Conservation (phyloP, 2,797 vertebrate species). For the Falco concolor region DNA sequence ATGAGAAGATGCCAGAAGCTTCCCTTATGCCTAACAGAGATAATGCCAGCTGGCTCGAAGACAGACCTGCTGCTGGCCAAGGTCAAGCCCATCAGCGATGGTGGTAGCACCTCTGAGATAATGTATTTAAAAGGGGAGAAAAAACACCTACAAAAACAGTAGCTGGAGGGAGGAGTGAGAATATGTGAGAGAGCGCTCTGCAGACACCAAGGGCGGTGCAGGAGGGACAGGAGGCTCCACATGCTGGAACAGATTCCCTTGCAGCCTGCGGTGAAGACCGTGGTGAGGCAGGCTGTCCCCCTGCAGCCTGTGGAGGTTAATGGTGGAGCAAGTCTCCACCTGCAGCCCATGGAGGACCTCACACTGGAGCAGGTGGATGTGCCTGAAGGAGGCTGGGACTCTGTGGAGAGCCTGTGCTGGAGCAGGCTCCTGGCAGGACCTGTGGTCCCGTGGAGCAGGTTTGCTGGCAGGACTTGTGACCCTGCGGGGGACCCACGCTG, state of each 20-base stretch:
- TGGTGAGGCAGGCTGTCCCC: not conserved
- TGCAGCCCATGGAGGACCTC: not conserved
- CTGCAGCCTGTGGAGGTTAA: too few relatives aligned
- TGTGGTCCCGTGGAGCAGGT: not conserved
- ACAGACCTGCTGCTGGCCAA: not conserved
- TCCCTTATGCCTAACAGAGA: too few relatives aligned
- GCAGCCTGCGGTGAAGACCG: accelerated
- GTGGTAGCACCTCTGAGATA: not conserved
- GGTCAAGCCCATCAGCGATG: not conserved
- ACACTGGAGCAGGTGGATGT: not conserved
- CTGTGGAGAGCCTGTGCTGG: not conserved
- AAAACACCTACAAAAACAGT: not conserved
- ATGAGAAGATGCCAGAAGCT: too few relatives aligned
- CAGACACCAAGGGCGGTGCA: not conserved
- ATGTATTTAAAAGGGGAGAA: not conserved
- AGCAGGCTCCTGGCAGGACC: not conserved
- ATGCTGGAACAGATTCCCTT: not conserved
- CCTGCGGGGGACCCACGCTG: too few relatives aligned
- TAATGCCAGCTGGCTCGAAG: not conserved
- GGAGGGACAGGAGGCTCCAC: not conserved
- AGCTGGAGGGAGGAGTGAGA: not conserved
- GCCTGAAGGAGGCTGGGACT: not conserved
- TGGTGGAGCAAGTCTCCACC: not conserved
- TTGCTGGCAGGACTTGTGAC: not conserved
- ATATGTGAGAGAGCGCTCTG: not conserved